Base-by-base conservation (phyloP, 1,140 invertebrate species). In the Aleiodes sp. region DNA sequence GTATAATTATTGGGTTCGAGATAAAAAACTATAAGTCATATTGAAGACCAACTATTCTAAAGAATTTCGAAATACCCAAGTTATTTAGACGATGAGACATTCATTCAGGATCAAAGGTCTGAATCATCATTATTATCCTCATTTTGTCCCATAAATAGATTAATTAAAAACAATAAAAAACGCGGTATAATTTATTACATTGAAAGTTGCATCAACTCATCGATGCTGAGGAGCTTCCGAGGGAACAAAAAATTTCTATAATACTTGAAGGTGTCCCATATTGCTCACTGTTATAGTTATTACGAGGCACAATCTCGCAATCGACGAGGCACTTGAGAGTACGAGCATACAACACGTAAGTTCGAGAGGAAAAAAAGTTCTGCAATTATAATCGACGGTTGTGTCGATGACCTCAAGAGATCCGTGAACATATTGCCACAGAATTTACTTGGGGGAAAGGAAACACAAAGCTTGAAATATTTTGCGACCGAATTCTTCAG, bases 381-480 rank as follows among this genome's bases (percentile, higher is more conserved):
- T 59, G 16, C 9, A 31, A 66, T 66, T 41, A 57, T 60, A 67
- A 67, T 59, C 39, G 19, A 67, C 28, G n/a, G 64, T 10, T 33
- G 33, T 59, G 56, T 67, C 52, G 60, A 41, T 60, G 56, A 67
- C 65, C 65, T 28, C 26, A 28, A 59, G 10, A 35, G 64, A 66
- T 66, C 46, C 16, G 33, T 29, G 33, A 16, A 21, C 12, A 35
- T 19, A 67, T 67, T 67, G 24, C 33, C 4, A 39, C 19, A 66
- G 16, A 12, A 39, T 57, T 19, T 19, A 37, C 26, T 52, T 33
- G 12, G 28, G 46, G 16, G 46, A 39, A 67, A 67, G 35, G 52
- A 9, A 60, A 24, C 41, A 21, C n/a, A 67, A 37, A 21, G 26
- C 19, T 28, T 35, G 16, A 57, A 26, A 35, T 9, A 66, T 64